Conservation (phyloP, 2,113 vertebrate genomes). For the Eonycteris spelaea region DNA sequence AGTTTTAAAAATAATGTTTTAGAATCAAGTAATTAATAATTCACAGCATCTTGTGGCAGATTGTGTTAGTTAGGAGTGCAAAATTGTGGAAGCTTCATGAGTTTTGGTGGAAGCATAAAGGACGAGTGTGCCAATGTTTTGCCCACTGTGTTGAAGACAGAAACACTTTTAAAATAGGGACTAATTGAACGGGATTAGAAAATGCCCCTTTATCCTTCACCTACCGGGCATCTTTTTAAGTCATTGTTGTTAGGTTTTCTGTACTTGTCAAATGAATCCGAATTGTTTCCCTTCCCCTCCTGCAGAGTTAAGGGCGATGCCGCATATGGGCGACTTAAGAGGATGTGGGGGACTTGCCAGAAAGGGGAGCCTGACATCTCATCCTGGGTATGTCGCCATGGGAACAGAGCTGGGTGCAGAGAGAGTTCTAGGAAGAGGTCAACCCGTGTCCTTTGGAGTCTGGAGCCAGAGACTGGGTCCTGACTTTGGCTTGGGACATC, state of each 20-base stretch:
- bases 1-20: constrained; percentile 60
- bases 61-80: constrained; percentile 2
- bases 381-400: background rate
- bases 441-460: background rate
- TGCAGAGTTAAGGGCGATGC: background rate
- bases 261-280: background rate
- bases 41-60: constrained; percentile 9
- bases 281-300: background rate
- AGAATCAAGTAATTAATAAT: constrained; percentile 57
- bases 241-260: background rate
- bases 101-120: background rate
- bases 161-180: constrained; percentile 20
- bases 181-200: background rate
- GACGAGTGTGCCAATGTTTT: background rate
- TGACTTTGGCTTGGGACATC: background rate
- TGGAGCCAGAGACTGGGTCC: background rate
- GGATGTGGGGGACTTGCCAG: background rate
- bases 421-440: background rate
- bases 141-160: background rate
- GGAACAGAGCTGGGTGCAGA: background rate
- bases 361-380: background rate
- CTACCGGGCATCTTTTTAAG: background rate
- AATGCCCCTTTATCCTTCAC: background rate
- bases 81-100: constrained; percentile 32
- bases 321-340: background rate